phyloP scores from a whole-genome alignment of 1,140 invertebrate species.

The Atta colombica region DNA sequence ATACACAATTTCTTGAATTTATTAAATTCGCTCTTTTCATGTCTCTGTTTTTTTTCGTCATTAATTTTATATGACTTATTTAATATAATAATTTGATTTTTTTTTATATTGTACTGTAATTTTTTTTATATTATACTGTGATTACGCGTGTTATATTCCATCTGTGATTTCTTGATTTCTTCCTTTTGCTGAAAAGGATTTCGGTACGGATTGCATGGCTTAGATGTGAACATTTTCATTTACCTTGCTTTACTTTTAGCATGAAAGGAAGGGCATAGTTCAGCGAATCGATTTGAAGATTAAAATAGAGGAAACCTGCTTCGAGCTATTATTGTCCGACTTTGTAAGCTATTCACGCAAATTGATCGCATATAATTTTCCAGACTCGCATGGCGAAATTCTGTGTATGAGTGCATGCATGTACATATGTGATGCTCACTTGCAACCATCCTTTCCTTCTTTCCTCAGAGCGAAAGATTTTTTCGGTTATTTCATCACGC shows the following conservation, averaged over 20 bases:
- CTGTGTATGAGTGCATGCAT: background rate
- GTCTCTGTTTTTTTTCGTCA: background rate
- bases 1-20: background rate
- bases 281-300: constrained; percentile 57
- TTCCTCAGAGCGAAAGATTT: constrained; percentile 59
- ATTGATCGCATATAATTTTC: constrained; percentile 31
- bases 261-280: background rate
- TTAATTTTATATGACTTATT: background rate
- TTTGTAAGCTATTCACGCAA: constrained; percentile 22
- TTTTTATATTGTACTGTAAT: background rate
- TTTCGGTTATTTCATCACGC: constrained; percentile 69
- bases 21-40: background rate
- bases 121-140: background rate
- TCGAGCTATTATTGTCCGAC: constrained; percentile 48
- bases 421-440: constrained; percentile 9
- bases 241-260: constrained; percentile 18
- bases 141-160: background rate
- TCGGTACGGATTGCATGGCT: background rate
- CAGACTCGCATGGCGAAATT: constrained; percentile 36
- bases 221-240: constrained; percentile 10
- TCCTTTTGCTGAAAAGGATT: background rate
- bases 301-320: constrained; percentile 54
- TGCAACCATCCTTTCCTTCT: constrained; percentile 52
- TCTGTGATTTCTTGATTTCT: background rate
- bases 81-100: background rate